Conservation (phyloP, 2,113 vertebrate species). For the Salvelinus alpinus region DNA sequence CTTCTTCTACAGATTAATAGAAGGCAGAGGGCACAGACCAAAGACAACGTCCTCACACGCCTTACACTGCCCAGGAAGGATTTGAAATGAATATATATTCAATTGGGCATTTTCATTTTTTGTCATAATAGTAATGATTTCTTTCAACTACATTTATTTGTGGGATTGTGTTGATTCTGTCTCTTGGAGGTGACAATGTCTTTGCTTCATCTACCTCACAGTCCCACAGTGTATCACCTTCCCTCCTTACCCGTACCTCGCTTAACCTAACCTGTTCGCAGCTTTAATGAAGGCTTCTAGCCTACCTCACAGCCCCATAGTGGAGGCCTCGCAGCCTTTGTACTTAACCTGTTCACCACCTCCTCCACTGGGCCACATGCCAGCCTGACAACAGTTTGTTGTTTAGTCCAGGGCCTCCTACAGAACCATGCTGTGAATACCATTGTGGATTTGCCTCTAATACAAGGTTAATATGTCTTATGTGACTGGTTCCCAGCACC, state of each 20-base stretch:
- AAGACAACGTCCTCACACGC: too few relatives aligned
- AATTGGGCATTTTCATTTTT: neutral
- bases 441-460: conserved; percentile 12
- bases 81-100: neutral
- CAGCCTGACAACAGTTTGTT: neutral
- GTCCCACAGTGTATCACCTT: neutral
- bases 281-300: neutral
- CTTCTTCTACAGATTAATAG: too few relatives aligned
- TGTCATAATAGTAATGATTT: neutral
- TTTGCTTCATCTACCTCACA: too few relatives aligned
- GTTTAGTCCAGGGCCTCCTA: neutral
- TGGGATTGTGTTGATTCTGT: too few relatives aligned
- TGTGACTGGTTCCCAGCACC: conserved; percentile 25
- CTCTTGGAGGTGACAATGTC: too few relatives aligned
- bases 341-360: neutral
- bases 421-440: conserved; percentile 12
- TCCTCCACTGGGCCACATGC: neutral
- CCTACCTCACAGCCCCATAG: neutral
- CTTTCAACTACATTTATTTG: neutral
- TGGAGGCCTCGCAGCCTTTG: too few relatives aligned
- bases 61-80: too few relatives aligned
- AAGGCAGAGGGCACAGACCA: too few relatives aligned
- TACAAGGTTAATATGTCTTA: conserved; percentile 37
- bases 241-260: conserved; percentile 9
- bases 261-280: neutral